phyloP scores from a whole-genome alignment of 2,888 invertebrate genomes.

The Trissoscelio sp. region DNA sequence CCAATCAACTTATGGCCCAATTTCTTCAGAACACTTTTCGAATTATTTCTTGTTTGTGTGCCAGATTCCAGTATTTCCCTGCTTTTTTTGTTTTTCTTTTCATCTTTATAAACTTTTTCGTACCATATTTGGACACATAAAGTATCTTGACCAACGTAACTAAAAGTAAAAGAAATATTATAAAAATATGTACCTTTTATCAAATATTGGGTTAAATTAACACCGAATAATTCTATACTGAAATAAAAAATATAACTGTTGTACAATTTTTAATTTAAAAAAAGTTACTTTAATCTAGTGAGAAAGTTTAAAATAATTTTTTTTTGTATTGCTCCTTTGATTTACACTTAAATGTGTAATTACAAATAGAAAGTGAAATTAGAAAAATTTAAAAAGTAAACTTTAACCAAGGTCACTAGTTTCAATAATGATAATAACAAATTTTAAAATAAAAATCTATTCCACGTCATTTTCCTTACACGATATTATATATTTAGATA shows the following conservation, averaged over 20 bases:
- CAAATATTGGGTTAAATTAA: background rate
- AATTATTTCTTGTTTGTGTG: background rate
- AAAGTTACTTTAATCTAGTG: too few species aligned
- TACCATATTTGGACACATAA: constrained; percentile 41
- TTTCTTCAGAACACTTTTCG: constrained; percentile 12
- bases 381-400: too few species aligned
- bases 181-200: too few species aligned
- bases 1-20: constrained; percentile 30
- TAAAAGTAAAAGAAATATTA: background rate
- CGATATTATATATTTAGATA: too few species aligned
- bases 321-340: too few species aligned
- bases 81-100: background rate
- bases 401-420: too few species aligned
- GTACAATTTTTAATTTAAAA: background rate
- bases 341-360: too few species aligned
- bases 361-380: too few species aligned
- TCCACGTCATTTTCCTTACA: too few species aligned
- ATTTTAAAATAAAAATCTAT: too few species aligned
- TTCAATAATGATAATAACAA: too few species aligned
- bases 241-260: too few species aligned
- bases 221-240: background rate
- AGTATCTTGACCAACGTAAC: background rate
- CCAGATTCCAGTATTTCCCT: background rate
- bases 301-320: background rate
- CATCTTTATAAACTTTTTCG: background rate